These are phyloP conservation scores for Nephrotoma appendiculata DNA, from an alignment of 2,888 invertebrate genomes.

Conservation along the genomic window DNA sequence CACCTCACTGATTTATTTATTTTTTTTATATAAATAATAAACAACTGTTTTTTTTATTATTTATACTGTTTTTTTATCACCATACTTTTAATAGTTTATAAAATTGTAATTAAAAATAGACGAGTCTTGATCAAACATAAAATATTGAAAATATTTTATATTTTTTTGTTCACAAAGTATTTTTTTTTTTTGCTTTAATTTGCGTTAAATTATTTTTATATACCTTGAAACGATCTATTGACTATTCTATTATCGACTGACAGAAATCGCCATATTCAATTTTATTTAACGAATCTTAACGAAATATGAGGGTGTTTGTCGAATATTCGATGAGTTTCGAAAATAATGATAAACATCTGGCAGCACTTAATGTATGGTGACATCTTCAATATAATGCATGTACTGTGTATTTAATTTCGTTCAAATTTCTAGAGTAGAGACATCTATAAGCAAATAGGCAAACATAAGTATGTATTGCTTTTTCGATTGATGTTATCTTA, in stretches of 20 bases:
- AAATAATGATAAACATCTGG: not conserved
- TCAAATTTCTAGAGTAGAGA: not conserved
- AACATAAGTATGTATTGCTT: not conserved
- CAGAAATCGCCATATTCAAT: slow-evolving; percentile 12
- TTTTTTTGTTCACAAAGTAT: not conserved
- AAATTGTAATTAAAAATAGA: not conserved
- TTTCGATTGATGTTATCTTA: too few relatives aligned
- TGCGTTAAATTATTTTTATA: not conserved
- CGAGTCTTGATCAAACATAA: not conserved
- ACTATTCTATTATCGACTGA: slow-evolving; percentile 11
- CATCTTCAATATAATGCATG: not conserved
- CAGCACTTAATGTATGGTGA: not conserved
- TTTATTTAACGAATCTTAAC: not conserved
- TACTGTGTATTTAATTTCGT: not conserved
- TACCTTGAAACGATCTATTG: slow-evolving; percentile 7
- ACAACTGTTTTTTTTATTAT: not conserved
- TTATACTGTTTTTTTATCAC: not conserved
- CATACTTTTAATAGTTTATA: not conserved
- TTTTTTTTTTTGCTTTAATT: not conserved
- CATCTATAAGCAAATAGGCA: not conserved
- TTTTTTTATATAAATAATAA: not conserved
- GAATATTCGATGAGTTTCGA: not conserved
- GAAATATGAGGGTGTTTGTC: not conserved
- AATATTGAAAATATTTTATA: not conserved
- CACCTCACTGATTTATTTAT: not conserved